Evolutionary conservation across 2,113 vertebrate genomes (phyloP).

Genomic region (Scortum barcoo): DNA sequence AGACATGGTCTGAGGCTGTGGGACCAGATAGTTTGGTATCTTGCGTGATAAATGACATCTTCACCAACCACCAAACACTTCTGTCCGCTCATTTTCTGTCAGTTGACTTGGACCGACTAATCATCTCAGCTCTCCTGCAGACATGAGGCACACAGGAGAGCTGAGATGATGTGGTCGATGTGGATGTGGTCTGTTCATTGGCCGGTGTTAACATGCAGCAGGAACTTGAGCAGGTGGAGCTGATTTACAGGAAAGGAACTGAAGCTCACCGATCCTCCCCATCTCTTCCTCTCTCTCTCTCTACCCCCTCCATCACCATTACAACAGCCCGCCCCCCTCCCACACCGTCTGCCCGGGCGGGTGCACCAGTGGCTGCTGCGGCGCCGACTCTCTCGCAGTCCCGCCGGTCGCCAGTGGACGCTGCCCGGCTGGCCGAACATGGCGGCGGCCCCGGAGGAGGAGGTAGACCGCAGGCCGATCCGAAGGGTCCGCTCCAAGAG

Average conservation of each 20-base stretch:
- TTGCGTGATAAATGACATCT: neutral
- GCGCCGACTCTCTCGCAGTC: conserved; percentile 81
- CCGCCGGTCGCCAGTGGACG: conserved; percentile 89
- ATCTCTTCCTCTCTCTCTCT: conserved; percentile 5
- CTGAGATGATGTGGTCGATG: neutral
- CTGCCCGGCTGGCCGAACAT: conserved; percentile 85
- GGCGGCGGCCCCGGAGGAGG: conserved; percentile 94
- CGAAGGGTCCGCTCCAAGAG: conserved; percentile 97
- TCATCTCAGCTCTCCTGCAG: neutral
- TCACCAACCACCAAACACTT: too few species aligned
- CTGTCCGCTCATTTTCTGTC: neutral
- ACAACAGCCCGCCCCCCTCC: conserved; percentile 64
- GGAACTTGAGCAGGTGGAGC: conserved; percentile 42
- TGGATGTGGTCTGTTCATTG: conserved; percentile 4
- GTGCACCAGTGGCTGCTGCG: conserved; percentile 70
- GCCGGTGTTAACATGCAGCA: neutral
- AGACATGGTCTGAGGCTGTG: neutral
- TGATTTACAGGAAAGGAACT: conserved; percentile 19
- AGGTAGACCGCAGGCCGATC: conserved; percentile 95
- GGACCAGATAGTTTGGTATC: neutral
- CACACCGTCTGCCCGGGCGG: conserved; percentile 65
- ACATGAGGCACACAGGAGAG: neutral
- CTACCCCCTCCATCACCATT: conserved; percentile 14
- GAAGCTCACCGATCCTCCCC: conserved; percentile 25
- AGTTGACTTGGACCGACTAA: neutral